phyloP scores from a whole-genome alignment of 2,113 vertebrate species.

The Pedionomus torquatus region DNA sequence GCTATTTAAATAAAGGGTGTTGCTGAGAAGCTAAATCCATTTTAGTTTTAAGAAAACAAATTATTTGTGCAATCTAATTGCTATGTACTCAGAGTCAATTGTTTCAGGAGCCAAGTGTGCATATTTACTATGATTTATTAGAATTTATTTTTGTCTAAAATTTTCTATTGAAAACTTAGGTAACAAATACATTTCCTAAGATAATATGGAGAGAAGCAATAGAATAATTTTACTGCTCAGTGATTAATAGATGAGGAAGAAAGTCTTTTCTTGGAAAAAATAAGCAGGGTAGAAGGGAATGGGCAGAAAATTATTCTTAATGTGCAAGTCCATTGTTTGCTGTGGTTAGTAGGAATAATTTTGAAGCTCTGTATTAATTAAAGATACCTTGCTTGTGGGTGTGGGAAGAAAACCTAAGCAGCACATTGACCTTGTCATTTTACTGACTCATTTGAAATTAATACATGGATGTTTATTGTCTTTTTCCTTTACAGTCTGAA shows the following conservation, averaged over 20 bases:
- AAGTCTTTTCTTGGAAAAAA: neutral
- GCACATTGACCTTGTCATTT: neutral
- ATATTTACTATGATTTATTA: neutral
- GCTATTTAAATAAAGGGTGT: neutral
- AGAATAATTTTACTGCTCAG: neutral
- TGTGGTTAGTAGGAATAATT: neutral
- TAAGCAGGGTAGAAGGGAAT: neutral
- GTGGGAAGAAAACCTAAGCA: neutral
- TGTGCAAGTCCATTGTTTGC: neutral
- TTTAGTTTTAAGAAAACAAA: neutral
- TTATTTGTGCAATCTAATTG: neutral
- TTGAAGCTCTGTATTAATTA: neutral
- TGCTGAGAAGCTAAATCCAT: neutral
- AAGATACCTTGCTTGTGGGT: neutral
- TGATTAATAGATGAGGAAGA: neutral
- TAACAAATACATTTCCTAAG: neutral
- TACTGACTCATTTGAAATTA: neutral
- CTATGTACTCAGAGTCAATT: neutral
- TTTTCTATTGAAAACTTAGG: neutral
- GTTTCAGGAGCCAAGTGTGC: neutral
- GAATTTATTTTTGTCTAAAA: neutral
- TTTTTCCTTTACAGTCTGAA: slow-evolving; percentile 82
- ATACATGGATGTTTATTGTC: neutral
- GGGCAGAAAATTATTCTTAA: neutral
- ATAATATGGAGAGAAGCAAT: neutral